A percentile compares a stretch with the other conserved stretches of the same genome.
These are phyloP conservation scores for Sinohyriopsis cumingii DNA, from an alignment of 2,888 invertebrate genomes.

Conservation along the genomic window DNA sequence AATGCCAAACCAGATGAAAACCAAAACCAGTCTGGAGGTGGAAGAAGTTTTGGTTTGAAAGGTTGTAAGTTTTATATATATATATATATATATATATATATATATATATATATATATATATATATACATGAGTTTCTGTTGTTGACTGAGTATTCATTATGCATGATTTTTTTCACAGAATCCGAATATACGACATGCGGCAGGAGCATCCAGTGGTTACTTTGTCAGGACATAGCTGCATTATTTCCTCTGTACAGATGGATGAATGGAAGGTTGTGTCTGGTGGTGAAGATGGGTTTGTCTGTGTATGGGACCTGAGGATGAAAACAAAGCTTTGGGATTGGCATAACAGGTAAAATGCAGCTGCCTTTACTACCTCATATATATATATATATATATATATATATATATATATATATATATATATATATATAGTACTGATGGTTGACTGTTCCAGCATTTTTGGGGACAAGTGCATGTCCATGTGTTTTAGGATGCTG, in stretches of 20 bases:
- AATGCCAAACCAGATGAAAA: too few species aligned
- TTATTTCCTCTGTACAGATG: constrained; percentile 61
- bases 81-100: too few species aligned
- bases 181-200: constrained; percentile 62
- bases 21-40: too few species aligned
- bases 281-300: constrained; percentile 60
- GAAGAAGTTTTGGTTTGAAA: too few species aligned
- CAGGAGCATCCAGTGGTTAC: constrained; percentile 21
- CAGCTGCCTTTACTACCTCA: neutral
- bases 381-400: constrained; percentile 1
- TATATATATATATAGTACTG: too few species aligned
- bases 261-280: constrained; percentile 70
- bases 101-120: too few species aligned
- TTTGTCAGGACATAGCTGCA: constrained; percentile 47
- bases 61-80: too few species aligned
- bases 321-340: constrained; percentile 67
- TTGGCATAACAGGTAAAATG: constrained; percentile 60
- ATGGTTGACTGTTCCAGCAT: too few species aligned
- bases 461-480: too few species aligned
- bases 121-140: neutral
- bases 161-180: constrained; percentile 36
- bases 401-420: neutral
- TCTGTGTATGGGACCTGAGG: constrained; percentile 66
- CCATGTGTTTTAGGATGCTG: too few species aligned
- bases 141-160: neutral